Conservation (phyloP, 1,140 invertebrate species). For the Geopemphigus sp. region DNA sequence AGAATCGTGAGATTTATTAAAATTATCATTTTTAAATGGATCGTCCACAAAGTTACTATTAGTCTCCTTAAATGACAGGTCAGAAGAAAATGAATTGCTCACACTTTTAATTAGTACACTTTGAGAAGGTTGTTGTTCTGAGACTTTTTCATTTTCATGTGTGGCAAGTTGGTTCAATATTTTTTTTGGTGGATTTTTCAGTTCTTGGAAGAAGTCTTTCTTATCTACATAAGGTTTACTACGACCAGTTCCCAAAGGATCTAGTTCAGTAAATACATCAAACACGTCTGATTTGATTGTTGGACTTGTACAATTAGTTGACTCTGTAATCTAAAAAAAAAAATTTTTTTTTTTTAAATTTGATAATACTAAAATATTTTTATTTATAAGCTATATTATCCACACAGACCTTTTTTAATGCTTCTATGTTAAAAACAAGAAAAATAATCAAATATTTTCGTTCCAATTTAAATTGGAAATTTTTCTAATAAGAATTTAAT, state of each 20-base stretch:
- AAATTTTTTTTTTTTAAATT: no score
- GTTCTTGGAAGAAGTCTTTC: conserved; percentile 90
- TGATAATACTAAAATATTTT: not conserved
- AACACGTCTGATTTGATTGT: conserved; percentile 49
- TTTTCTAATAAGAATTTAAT: no score
- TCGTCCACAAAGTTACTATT: conserved; percentile 69
- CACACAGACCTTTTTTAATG: no score
- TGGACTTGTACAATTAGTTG: conserved; percentile 7
- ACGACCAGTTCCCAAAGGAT: conserved; percentile 84
- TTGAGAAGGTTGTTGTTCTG: conserved; percentile 35
- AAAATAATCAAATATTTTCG: no score
- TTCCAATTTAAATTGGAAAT: no score
- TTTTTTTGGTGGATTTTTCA: conserved; percentile 90
- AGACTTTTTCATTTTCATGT: conserved; percentile 47
- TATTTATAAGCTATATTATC: not conserved
- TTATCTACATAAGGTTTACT: conserved; percentile 90
- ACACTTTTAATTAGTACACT: conserved; percentile 5
- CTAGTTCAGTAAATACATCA: conserved; percentile 87
- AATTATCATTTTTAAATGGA: conserved; percentile 62
- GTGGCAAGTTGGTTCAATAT: conserved; percentile 77
- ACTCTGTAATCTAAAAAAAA: conserved; percentile 6
- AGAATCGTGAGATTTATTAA: conserved; percentile 54
- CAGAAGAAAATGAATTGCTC: conserved; percentile 43
- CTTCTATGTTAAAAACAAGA: no score
- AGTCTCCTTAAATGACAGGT: conserved; percentile 51